A percentile compares a stretch with the other conserved stretches of the same genome.
Evolutionary conservation across 2,797 vertebrate species (phyloP).

Genomic region (Semaprochilodus insignis): DNA sequence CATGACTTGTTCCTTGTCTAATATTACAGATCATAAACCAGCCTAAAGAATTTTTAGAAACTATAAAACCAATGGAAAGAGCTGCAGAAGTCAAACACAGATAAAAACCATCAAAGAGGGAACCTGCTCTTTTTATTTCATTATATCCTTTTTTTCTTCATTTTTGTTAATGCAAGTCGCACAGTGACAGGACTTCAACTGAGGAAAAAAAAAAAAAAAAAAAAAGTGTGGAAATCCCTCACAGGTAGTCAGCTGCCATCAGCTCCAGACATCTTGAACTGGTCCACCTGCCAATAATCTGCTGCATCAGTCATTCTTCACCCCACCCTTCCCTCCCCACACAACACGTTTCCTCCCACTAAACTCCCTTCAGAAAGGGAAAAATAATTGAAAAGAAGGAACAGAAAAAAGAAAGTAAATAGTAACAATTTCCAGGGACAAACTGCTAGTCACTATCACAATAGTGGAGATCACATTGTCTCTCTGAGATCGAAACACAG

Average conservation of each 20-base stretch:
- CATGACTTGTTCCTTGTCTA: no score
- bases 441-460: conserved; percentile 60
- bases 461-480: conserved; percentile 63
- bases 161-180: conserved; percentile 62
- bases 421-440: conserved; percentile 49
- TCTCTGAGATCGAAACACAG: conserved; percentile 55
- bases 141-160: conserved; percentile 57
- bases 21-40: not conserved
- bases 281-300: conserved; percentile 53
- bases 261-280: conserved; percentile 52
- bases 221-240: conserved; percentile 56
- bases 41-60: not conserved
- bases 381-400: conserved; percentile 12
- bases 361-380: conserved; percentile 35
- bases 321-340: conserved; percentile 44
- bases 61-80: not conserved
- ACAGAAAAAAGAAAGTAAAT: conserved; percentile 23
- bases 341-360: conserved; percentile 50
- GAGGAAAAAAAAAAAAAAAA: conserved; percentile 44
- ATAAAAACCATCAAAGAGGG: conserved; percentile 43
- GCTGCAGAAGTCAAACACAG: not conserved
- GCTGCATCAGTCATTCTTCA: conserved; percentile 40
- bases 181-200: conserved; percentile 64
- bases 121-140: conserved; percentile 62
- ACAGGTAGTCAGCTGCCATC: conserved; percentile 60